phyloP scores from a whole-genome alignment of 30 jellyfish, hydroid and myxozoan species.

The Aurelia sp. region DNA sequence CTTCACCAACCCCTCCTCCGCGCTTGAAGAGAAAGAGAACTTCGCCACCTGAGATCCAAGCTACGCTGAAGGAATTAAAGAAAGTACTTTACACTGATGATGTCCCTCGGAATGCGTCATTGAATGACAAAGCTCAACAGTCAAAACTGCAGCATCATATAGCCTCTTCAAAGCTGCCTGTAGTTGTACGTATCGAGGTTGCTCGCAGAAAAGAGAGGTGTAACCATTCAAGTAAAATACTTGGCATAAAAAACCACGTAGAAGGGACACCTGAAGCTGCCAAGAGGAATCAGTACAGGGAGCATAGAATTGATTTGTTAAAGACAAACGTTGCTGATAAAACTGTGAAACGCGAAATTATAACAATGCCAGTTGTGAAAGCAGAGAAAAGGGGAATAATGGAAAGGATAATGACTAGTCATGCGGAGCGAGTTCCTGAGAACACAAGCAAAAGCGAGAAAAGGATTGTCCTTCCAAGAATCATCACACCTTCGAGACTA shows the following conservation, averaged over 20 bases:
- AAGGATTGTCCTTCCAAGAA: background rate
- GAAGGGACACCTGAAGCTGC: background rate
- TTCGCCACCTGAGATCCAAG: slow-evolving; percentile 45
- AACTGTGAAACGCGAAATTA: slow-evolving; percentile 5
- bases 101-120: background rate
- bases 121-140: background rate
- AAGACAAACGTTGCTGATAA: background rate
- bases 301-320: too few relatives aligned
- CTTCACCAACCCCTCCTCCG: slow-evolving; percentile 74
- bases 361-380: slow-evolving; percentile 23
- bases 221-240: background rate
- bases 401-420: background rate
- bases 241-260: background rate
- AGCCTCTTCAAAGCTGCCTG: background rate
- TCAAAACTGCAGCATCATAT: background rate
- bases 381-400: slow-evolving; percentile 2
- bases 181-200: background rate
- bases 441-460: background rate
- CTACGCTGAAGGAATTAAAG: slow-evolving; percentile 43
- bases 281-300: background rate
- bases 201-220: background rate
- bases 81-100: slow-evolving; percentile 20
- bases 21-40: slow-evolving; percentile 24
- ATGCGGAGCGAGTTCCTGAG: background rate
- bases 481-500: slow-evolving; percentile 67